Conservation (phyloP, 2,888 invertebrate species). For the Cataglyphis altisquamis region DNA sequence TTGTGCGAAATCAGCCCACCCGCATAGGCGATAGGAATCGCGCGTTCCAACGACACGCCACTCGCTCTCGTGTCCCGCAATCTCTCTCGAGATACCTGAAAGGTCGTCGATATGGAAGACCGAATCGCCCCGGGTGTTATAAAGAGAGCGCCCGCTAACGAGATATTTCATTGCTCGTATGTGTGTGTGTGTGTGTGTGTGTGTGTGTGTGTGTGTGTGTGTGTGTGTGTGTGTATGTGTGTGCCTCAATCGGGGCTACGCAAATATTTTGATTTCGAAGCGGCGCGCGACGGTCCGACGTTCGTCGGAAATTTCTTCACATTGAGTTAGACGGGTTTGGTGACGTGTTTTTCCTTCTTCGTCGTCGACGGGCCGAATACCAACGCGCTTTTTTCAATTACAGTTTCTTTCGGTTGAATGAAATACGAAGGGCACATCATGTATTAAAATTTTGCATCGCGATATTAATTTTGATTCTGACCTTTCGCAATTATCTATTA, state of each 20-base stretch:
- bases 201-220: neutral
- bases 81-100: conserved; percentile 65
- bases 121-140: conserved; percentile 58
- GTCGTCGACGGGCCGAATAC: conserved; percentile 41
- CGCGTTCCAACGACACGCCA: conserved; percentile 76
- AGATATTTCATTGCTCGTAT: conserved; percentile 51
- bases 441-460: conserved; percentile 25
- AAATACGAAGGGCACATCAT: neutral
- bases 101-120: conserved; percentile 45
- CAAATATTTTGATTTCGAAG: conserved; percentile 55
- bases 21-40: conserved; percentile 72
- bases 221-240: neutral
- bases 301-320: conserved; percentile 63
- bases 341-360: conserved; percentile 23
- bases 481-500: conserved; percentile 3
- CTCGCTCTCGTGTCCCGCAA: conserved; percentile 73
- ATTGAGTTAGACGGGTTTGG: neutral
- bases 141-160: conserved; percentile 49
- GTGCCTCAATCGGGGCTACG: conserved; percentile 28
- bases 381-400: conserved; percentile 35
- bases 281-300: conserved; percentile 36
- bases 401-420: conserved; percentile 23
- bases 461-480: conserved; percentile 22
- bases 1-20: conserved; percentile 74
- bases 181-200: neutral